Evolutionary conservation across 1,140 invertebrate genomes (phyloP), one percentile per base, ranked within the genome.

Genomic region (Stenopsyche tienmushanensis): DNA sequence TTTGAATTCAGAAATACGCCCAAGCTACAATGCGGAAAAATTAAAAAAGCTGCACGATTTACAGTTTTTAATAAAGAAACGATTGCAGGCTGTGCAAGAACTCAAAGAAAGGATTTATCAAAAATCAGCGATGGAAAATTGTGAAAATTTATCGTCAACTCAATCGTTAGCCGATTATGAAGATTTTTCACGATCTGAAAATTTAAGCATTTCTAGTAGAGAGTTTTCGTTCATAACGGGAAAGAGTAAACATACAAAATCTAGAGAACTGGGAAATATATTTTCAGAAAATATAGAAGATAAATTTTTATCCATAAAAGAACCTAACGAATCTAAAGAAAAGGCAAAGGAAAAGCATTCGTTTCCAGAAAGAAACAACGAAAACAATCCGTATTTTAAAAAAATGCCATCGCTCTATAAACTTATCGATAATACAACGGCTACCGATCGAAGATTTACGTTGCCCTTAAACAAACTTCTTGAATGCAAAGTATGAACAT

Each of bases 11-110:
- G 88, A 91, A 73, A 82, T 91, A 42, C 83, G 85, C 50, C 83
- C 83, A 1, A 92, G 90, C 73, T 94, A 93, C 72, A 88, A 85
- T 17, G 82, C 91, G 8, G 85, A 84, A 17, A 90, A 90, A 67
- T 75, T 96, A 3, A 82, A 78, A 50, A 78, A 74, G 41, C 60
- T 81, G 2, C 80, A 81, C 72, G 71, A 79, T 9, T 62, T 81
- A 1, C 80, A 81, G 66, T 81, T 80, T 69, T 77, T 77, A 0
- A 81, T 81, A 47, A 80, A 80, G 72, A 80, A 80, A 53, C 70
- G 70, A 1, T 76, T 78, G 41, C 79, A 81, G n/a, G 74, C 76
- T 0, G 79, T 81, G 0, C 76, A 78, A 41, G 77, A 79, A 24
- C 76, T 80, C 23, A 80, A 80, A 54, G 77, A 80, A 54, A 74